Conservation (phyloP, 2,797 vertebrate species). For the Brotula barbata region DNA sequence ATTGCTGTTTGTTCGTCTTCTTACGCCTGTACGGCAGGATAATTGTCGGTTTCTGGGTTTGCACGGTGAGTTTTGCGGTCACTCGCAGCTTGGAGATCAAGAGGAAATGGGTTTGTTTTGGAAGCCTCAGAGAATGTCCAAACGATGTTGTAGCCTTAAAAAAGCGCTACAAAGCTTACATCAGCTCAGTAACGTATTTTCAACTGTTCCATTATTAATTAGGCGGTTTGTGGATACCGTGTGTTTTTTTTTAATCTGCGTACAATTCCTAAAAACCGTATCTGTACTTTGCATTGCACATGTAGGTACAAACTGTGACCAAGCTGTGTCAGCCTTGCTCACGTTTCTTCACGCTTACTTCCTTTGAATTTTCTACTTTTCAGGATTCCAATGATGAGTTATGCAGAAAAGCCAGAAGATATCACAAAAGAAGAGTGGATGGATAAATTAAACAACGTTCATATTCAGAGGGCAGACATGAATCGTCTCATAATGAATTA, state of each 20-base stretch:
- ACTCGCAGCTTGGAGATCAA: constrained; percentile 45
- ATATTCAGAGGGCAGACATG: constrained; percentile 97
- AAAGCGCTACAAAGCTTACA: neutral
- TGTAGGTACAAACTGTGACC: constrained; percentile 63
- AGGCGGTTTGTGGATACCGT: neutral
- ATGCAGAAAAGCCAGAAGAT: constrained; percentile 94
- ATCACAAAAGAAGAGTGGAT: constrained; percentile 98
- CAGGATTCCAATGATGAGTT: constrained; percentile 90
- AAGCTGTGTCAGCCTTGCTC: constrained; percentile 72
- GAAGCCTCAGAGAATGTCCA: constrained; percentile 30
- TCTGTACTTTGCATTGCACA: constrained; percentile 12
- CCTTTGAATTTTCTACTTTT: constrained; percentile 12
- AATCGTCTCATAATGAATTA: constrained; percentile 99
- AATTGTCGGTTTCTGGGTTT: constrained; percentile 47
- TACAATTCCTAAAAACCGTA: neutral
- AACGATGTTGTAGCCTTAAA: neutral
- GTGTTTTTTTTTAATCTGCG: neutral
- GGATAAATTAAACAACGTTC: constrained; percentile 96
- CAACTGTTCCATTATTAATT: neutral
- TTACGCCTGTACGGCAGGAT: constrained; percentile 27
- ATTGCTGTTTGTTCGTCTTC: neutral
- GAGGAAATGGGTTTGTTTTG: constrained; percentile 73
- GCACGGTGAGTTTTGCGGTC: constrained; percentile 56
- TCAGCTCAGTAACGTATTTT: rapidly evolving
- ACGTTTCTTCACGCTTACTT: constrained; percentile 38